These are phyloP conservation scores for Bombus soroeensis DNA, from an alignment of 1,140 invertebrate species.

Conservation along the genomic window DNA sequence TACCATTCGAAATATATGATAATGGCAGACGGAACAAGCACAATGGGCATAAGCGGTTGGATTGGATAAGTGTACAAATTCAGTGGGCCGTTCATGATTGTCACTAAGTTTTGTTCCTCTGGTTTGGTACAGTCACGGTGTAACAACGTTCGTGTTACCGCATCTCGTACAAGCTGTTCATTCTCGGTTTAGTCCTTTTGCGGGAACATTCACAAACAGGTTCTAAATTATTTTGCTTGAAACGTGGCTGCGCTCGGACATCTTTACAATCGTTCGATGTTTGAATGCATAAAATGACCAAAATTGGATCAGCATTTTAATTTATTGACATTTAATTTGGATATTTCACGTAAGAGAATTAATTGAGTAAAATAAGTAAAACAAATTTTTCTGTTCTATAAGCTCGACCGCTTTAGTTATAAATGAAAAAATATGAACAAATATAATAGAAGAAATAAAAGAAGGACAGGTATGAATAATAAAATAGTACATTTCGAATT, in stretches of 20 bases:
- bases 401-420: too few relatives aligned
- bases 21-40: constrained; percentile 49
- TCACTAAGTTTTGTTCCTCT: constrained; percentile 53
- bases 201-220: not conserved
- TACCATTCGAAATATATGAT: constrained; percentile 54
- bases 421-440: too few relatives aligned
- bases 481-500: too few relatives aligned
- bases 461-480: too few relatives aligned
- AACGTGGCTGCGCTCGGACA: not conserved
- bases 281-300: too few relatives aligned
- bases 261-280: not conserved
- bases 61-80: constrained; percentile 47
- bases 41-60: constrained; percentile 37
- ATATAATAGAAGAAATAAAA: too few relatives aligned
- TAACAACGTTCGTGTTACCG: not conserved
- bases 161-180: constrained; percentile 6
- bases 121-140: not conserved
- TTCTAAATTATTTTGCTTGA: not conserved
- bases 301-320: too few relatives aligned
- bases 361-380: too few relatives aligned
- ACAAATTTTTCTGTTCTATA: too few relatives aligned
- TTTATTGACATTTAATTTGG: too few relatives aligned
- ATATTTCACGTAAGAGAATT: too few relatives aligned
- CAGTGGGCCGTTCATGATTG: constrained; percentile 44
- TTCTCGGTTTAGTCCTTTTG: not conserved